Conservation (phyloP, 2,113 vertebrate genomes). For the Xyliphius kryptos region DNA sequence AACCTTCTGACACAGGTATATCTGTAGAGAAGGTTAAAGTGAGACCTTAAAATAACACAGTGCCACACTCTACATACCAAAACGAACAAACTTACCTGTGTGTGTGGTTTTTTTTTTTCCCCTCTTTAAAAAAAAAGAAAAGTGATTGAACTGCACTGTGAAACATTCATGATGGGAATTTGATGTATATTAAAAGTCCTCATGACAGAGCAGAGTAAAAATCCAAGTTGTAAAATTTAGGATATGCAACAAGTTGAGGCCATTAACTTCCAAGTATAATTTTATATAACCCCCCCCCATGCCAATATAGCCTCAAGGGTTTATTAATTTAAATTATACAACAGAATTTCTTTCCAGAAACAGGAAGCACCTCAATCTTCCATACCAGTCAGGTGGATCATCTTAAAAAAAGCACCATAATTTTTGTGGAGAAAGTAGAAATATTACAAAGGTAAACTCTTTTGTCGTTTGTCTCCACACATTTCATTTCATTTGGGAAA, state of each 20-base stretch:
- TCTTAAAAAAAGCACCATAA: no score
- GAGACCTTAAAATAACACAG: conserved; percentile 22
- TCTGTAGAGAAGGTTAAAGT: conserved; percentile 11
- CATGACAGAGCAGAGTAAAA: conserved; percentile 6
- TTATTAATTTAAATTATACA: no score
- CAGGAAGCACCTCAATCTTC: no score
- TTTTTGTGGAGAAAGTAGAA: no score
- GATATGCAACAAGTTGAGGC: conserved; percentile 16
- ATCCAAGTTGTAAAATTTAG: conserved; percentile 11
- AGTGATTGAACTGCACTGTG: conserved; percentile 7
- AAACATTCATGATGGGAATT: conserved; percentile 23
- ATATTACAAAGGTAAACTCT: no score
- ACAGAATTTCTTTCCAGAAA: no score
- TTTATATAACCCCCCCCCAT: no score
- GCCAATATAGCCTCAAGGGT: conserved; percentile 21
- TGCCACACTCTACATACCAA: conserved; percentile 24
- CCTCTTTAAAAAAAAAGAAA: conserved; percentile 10
- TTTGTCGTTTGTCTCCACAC: background rate
- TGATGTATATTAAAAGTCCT: background rate
- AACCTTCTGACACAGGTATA: no score
- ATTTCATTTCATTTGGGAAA: conserved; percentile 17
- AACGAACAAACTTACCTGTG: conserved; percentile 27
- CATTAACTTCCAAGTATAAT: conserved; percentile 25
- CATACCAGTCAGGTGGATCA: no score
- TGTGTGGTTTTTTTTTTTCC: no score